Base-by-base conservation (phyloP, 2,113 vertebrate species). In the Orthonyx spaldingii region DNA sequence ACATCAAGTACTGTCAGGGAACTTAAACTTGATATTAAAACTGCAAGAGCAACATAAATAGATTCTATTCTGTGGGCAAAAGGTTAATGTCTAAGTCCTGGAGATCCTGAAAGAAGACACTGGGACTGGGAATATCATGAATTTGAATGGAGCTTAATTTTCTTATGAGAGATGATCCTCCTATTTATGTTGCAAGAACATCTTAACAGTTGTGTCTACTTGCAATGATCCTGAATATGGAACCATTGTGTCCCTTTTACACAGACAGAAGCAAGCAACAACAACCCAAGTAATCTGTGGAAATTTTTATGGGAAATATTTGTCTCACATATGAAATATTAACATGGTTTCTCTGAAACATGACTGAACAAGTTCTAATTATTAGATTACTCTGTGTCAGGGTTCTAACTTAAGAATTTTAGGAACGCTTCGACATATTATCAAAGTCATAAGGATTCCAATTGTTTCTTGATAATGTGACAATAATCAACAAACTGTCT, bases 21-120 rank as follows among this genome's bases (percentile, higher is more conserved):
- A 84, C 5, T 59, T n/a, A 76, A 76, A 72, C 13, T 59, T 39
- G 16, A 69, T 76, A 42, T 5, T 5, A 81, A 71, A 84, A 59
- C 8, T 37, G 2, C 24, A 55, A 42, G 4, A 49, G 9, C 46
- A 63, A 59, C 13, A n/a, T 27, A 46, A 49, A 37, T 10, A 50
- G 9, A 26, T 50, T 17, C 3, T 21, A 20, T 53, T 61, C 39
- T 50, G 2, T 27, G 10, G 21, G 9, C 12, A 70, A 66, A 86
- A 44, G 0, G 0, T 33, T 63, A 47, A 44, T 11, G 11, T 3
- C 6, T 33, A 30, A 19, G 3, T 63, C 57, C 35, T 60, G 44
- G 42, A 78, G 8, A 46, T 32, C 8, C 42, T 74, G 30, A 55
- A 46, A 53, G 47, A 92, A 87, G 32, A 39, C 28, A 55, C 13